phyloP scores from a whole-genome alignment of 1,140 invertebrate species.

The Heliconius nattereri region DNA sequence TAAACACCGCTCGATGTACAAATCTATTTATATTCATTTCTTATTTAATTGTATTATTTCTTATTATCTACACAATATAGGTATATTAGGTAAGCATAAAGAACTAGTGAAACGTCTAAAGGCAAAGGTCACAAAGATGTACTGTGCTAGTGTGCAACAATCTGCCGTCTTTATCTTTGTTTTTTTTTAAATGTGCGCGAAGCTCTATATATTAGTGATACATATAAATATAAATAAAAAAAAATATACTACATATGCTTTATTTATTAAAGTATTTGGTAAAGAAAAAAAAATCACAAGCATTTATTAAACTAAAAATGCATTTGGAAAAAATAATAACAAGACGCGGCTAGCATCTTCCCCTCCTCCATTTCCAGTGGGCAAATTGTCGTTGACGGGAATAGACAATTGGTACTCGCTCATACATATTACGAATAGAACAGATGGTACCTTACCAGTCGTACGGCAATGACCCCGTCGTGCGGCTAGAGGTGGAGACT shows the following conservation, averaged over 20 bases:
- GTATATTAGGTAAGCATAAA: too few relatives aligned
- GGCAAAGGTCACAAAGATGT: too few relatives aligned
- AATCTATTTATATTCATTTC: too few relatives aligned
- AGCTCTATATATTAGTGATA: too few relatives aligned
- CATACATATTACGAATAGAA: conserved; percentile 20
- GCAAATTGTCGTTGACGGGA: background rate
- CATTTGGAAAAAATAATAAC: background rate
- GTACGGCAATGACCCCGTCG: conserved; percentile 56
- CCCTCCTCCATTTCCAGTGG: background rate
- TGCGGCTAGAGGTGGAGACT: conserved; percentile 42
- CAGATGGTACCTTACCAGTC: conserved; percentile 49
- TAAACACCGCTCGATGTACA: too few relatives aligned
- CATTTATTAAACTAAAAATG: background rate
- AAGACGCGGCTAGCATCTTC: background rate
- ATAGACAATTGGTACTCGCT: background rate
- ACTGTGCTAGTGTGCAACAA: too few relatives aligned
- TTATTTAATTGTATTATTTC: too few relatives aligned
- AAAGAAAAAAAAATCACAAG: background rate
- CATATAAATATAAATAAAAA: too few relatives aligned
- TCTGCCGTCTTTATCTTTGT: background rate
- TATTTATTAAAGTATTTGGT: background rate
- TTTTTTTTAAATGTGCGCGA: background rate
- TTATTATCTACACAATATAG: too few relatives aligned
- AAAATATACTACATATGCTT: background rate
- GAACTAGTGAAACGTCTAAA: too few relatives aligned